These are phyloP conservation scores for Diceros bicornis DNA, from an alignment of 2,797 vertebrate species.

Conservation along the genomic window DNA sequence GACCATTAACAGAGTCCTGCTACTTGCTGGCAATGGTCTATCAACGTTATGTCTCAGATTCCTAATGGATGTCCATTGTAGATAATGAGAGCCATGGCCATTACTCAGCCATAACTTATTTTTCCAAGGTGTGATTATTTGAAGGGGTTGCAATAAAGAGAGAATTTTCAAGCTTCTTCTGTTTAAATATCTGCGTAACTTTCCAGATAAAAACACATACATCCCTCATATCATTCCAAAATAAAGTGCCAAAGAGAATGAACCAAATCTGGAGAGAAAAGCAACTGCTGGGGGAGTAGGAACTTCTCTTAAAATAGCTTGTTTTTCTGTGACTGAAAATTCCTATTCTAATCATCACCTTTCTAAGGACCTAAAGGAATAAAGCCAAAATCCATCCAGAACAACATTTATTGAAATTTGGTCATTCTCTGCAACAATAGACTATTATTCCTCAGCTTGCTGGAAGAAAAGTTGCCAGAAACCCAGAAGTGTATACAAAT, in stretches of 20 bases:
- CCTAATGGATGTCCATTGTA: not conserved
- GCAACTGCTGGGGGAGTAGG: not conserved
- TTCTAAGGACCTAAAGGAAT: not conserved
- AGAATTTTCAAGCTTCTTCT: not conserved
- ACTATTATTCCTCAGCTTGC: not conserved
- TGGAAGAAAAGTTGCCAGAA: not conserved
- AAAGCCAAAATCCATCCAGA: not conserved
- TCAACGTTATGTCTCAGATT: not conserved
- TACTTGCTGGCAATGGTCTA: not conserved
- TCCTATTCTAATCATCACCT: not conserved
- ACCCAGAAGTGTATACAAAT: not conserved
- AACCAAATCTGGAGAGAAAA: not conserved
- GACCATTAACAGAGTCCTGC: not conserved
- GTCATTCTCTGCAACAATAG: not conserved
- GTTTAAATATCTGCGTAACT: not conserved
- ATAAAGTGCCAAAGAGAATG: not conserved
- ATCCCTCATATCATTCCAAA: not conserved
- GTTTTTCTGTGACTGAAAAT: not conserved
- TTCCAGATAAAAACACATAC: not conserved
- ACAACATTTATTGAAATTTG: not conserved
- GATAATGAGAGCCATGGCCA: not conserved
- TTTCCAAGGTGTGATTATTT: conserved; percentile 24
- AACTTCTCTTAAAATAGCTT: not conserved
- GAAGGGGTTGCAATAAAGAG: not conserved
- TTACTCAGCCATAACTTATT: not conserved